A percentile compares a stretch with the other conserved stretches of the same genome.
Evolutionary conservation across 2,888 invertebrate species (phyloP).

Genomic region (Brenthis hecate): DNA sequence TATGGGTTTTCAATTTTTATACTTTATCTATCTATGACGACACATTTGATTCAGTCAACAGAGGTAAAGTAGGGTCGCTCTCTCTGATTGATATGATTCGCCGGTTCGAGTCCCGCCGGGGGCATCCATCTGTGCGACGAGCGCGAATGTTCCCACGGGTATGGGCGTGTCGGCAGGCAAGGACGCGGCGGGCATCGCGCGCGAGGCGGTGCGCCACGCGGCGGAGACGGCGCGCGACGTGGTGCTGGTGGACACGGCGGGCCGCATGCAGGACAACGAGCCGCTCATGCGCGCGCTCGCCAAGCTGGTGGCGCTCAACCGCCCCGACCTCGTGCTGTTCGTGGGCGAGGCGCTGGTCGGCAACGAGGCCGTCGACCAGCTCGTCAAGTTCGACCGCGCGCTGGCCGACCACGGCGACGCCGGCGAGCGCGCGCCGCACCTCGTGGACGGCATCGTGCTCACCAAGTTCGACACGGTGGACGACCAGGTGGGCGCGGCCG

Average conservation of each 20-base stretch:
- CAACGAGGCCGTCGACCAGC: conserved; percentile 99
- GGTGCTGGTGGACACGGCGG: conserved; percentile 99
- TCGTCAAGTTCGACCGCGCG: conserved; percentile 99
- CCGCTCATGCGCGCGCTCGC: conserved; percentile 98
- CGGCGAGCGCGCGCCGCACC: conserved; percentile 91
- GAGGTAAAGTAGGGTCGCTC: too few species aligned
- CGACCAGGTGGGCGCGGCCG: conserved; percentile 99
- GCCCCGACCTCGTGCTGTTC: conserved; percentile 98
- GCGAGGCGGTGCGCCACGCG: conserved; percentile 97
- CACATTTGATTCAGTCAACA: too few species aligned
- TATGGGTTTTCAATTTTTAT: too few species aligned
- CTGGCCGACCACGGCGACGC: conserved; percentile 93
- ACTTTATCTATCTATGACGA: too few species aligned
- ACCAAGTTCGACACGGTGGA: conserved; percentile 99
- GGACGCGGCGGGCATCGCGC: conserved; percentile 98
- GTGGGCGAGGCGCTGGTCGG: conserved; percentile 99
- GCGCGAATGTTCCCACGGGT: too few species aligned
- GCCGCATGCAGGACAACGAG: conserved; percentile 99
- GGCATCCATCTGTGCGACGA: too few species aligned
- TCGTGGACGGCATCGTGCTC: conserved; percentile 99
- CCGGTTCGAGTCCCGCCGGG: too few species aligned
- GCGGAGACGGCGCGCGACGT: conserved; percentile 92
- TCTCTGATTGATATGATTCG: too few species aligned
- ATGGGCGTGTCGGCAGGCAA: conserved; percentile 83
- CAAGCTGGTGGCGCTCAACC: conserved; percentile 97